Evolutionary conservation across 2,888 invertebrate genomes (phyloP).

Genomic region (Orthosia incerta): DNA sequence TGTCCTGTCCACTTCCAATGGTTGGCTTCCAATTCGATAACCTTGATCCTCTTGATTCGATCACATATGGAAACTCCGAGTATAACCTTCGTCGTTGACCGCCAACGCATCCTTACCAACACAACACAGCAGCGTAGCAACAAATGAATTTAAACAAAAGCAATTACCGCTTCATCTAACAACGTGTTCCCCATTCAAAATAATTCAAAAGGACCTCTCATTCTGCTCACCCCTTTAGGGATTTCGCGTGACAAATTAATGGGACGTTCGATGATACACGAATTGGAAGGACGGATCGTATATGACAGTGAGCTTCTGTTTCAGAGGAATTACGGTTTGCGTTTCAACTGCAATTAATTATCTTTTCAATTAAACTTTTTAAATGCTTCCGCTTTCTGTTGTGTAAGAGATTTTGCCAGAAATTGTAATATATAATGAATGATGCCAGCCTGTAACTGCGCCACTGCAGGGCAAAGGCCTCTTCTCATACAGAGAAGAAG

Average conservation of each 20-base stretch:
- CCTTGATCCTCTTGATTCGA: too few species aligned
- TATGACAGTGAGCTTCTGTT: conserved; percentile 30
- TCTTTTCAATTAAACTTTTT: conserved; percentile 36
- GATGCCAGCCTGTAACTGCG: neutral
- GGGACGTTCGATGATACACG: conserved; percentile 29
- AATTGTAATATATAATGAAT: neutral
- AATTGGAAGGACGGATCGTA: conserved; percentile 42
- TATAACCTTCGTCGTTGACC: too few species aligned
- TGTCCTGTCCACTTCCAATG: too few species aligned
- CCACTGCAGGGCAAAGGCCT: neutral
- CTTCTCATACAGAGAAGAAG: neutral
- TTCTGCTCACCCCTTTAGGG: conserved; percentile 39
- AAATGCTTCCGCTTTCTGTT: conserved; percentile 2
- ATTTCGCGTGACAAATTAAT: conserved; percentile 58
- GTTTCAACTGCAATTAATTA: conserved; percentile 37
- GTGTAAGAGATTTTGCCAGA: neutral
- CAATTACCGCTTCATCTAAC: conserved; percentile 16
- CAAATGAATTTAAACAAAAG: conserved; percentile 23
- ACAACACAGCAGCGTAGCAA: neutral
- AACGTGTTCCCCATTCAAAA: conserved; percentile 10
- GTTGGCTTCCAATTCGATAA: too few species aligned
- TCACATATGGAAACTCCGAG: too few species aligned
- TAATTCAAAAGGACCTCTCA: conserved; percentile 25
- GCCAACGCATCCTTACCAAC: neutral
- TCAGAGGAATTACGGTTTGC: conserved; percentile 14